phyloP scores from a whole-genome alignment of 2,113 vertebrate species.

The Epinephelus fuscoguttatus region DNA sequence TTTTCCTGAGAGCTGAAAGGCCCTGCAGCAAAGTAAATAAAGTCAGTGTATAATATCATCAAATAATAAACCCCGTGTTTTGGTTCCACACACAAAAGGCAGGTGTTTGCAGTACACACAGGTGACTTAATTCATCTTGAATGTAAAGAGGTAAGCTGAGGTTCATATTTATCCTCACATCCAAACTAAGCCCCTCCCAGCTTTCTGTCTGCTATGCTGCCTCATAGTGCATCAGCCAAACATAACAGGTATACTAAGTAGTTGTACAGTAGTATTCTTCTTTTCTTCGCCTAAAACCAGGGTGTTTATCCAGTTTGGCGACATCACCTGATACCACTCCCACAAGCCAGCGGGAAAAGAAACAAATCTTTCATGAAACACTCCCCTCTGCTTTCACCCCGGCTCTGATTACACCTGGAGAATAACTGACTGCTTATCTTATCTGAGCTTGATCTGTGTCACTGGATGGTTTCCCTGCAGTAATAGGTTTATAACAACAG shows the following conservation, averaged over 20 bases:
- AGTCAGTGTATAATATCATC: slow-evolving; percentile 34
- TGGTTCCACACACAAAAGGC: slow-evolving; percentile 47
- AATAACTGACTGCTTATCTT: slow-evolving; percentile 25
- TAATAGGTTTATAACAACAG: background rate
- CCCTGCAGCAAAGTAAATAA: slow-evolving; percentile 38
- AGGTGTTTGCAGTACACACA: slow-evolving; percentile 57
- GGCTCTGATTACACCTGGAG: slow-evolving; percentile 16
- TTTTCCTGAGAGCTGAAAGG: slow-evolving; percentile 37
- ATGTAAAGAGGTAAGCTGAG: background rate
- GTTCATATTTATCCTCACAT: background rate
- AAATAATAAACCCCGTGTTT: slow-evolving; percentile 46
- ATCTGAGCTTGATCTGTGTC: slow-evolving; percentile 22
- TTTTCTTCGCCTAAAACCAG: background rate
- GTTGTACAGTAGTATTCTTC: background rate
- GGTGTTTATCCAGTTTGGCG: slow-evolving; percentile 42
- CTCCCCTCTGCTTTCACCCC: slow-evolving; percentile 7
- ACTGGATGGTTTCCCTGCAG: background rate
- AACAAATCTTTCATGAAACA: slow-evolving; percentile 2
- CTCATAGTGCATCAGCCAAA: background rate
- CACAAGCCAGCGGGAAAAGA: background rate
- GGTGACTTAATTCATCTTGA: background rate
- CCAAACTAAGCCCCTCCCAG: background rate
- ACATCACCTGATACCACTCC: slow-evolving; percentile 31
- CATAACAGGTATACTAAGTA: background rate
- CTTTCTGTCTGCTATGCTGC: background rate